phyloP scores from a whole-genome alignment of 2,888 invertebrate species.

The Euplexia lucipara region DNA sequence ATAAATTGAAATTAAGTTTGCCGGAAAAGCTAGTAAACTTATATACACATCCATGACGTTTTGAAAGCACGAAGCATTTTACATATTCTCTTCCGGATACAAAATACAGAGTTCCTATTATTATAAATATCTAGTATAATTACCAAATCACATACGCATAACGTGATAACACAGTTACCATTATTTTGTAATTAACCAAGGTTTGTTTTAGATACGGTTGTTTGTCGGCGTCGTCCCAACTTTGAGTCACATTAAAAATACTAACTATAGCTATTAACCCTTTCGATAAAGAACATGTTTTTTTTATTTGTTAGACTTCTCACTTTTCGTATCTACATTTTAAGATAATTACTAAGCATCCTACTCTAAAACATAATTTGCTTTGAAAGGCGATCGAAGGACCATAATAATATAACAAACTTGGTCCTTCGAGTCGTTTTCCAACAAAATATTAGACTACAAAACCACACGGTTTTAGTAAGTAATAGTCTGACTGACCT shows the following conservation, averaged over 20 bases:
- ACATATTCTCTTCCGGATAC: background rate
- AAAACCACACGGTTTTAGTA: no score
- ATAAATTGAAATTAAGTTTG: no score
- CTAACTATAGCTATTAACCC: slow-evolving; percentile 39
- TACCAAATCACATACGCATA: slow-evolving; percentile 26
- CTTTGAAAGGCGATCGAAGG: background rate
- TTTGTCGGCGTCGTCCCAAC: slow-evolving; percentile 41
- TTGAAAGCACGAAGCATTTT: no score
- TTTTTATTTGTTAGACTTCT: no score
- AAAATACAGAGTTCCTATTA: slow-evolving; percentile 1
- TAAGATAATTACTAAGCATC: background rate
- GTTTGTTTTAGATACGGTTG: slow-evolving; percentile 55
- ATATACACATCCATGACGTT: no score
- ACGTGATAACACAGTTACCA: slow-evolving; percentile 41
- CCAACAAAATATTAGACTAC: no score
- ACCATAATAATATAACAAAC: no score
- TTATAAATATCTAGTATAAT: slow-evolving; percentile 33
- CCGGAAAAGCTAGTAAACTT: no score
- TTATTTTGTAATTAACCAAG: slow-evolving; percentile 59
- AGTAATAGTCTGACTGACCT: no score
- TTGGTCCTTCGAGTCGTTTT: no score
- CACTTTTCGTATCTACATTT: background rate
- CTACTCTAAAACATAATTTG: background rate
- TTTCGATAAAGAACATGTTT: slow-evolving; percentile 17
- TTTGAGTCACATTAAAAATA: slow-evolving; percentile 40